Evolutionary conservation across 2,797 vertebrate species (phyloP), one percentile per base, ranked within the genome.

Genomic region (Selene dorsalis): DNA sequence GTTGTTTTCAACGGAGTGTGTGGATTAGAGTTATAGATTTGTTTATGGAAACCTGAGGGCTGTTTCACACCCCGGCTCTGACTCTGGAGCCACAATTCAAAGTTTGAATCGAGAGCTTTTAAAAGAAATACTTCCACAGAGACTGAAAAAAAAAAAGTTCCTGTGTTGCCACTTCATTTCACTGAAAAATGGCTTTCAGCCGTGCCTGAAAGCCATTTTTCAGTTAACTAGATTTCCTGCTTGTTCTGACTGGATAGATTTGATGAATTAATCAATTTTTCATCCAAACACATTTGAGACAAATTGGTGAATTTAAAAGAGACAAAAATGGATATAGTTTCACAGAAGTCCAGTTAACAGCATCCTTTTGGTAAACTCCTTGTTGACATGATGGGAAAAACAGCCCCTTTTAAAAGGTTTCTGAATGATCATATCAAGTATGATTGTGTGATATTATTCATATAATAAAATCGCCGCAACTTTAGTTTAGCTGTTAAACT

Each of bases 131-230:
- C 86, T 71, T 74, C 77, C 56, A 67, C 50, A 67, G 66, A 73
- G 62, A 73, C 60, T 57, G 43, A 56, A 61, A 22, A 48, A 60
- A 61, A 38, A 67, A 63, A 68, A 22, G 14, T 74, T 38, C 61
- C 13, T 60, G 41, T 74, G 52, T 83, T 79, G 57, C 82, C 82
- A 80, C 71, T 82, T 84, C 76, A 89, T 89, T 88, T 83, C 79
- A 84, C 75, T 84, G 86, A 84, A 78, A 88, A 84, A 82, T 87
- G 50, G 47, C 59, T 85, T 64, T 79, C 39, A 52, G 48, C 77
- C 4, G 68, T 39, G 62, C 64, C 69, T 68, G 63, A 55, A 20
- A 20, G 45, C 18, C 45, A 48, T 48, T 48, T 47, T 48, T 48
- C 18, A 20, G 17, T 48, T 48, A 48, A 80, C 47, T 30, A 43